Base-by-base conservation (phyloP, 1,140 invertebrate species). In the Euborellia annulipes region DNA sequence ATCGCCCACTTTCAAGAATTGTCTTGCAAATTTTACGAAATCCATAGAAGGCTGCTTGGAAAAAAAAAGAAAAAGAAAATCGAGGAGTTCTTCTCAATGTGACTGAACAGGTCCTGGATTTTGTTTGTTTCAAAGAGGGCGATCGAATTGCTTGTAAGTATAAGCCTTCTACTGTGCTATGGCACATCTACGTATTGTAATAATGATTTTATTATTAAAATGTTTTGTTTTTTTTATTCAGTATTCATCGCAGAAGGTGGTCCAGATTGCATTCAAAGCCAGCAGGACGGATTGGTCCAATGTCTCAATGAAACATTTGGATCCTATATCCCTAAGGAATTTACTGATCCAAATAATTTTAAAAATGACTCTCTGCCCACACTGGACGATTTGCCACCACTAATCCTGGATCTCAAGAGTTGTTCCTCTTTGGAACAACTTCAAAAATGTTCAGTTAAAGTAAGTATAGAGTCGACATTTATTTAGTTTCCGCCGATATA, bases 161-260 rank as follows among this genome's bases (percentile, higher is more conserved):
- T 41, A n/a, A n/a, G n/a, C n/a, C n/a, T n/a, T n/a, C n/a, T n/a
- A n/a, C n/a, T n/a, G n/a, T n/a, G n/a, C n/a, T n/a, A n/a, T n/a
- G n/a, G n/a, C n/a, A n/a, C n/a, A n/a, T n/a, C n/a, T n/a, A n/a
- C n/a, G n/a, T n/a, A n/a, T n/a, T n/a, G n/a, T n/a, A n/a, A n/a
- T n/a, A 6, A 27, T 27, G 23, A 16, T 20, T 20, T 14, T 17
- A 2, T 21, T 38, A 18, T 14, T 9, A n/a, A 21, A 18, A 37
- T 21, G 19, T 47, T 27, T 27, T 27, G 23, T 27, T 27, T 27
- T 4, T 27, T 27, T 48, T 56, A 70, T 74, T 9, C 54, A 82
- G 79, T 85, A 47, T 86, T 86, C 53, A 79, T 85, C 38, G 75
- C 82, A 32, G 79, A 83, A 53, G 71, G 75, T 41, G 82, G 82